These are phyloP conservation scores for Trematocara zebra DNA, from an alignment of 2,113 vertebrate species.

Conservation along the genomic window DNA sequence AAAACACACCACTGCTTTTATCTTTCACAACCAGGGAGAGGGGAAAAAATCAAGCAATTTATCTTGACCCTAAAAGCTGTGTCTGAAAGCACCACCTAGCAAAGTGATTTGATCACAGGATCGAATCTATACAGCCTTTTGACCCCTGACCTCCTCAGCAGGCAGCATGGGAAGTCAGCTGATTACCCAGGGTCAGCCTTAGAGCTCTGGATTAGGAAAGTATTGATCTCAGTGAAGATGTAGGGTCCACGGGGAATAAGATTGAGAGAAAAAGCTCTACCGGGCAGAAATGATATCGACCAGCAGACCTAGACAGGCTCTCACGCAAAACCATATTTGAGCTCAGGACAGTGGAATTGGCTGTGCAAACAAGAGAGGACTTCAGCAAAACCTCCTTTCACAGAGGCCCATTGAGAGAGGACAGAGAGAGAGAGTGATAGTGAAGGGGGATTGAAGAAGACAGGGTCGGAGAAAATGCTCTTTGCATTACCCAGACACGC, in stretches of 20 bases:
- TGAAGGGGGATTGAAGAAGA: slow-evolving; percentile 28
- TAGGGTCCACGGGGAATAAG: slow-evolving; percentile 52
- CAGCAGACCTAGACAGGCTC: slow-evolving; percentile 35
- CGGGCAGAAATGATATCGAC: slow-evolving; percentile 60
- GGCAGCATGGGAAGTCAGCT: slow-evolving; percentile 67
- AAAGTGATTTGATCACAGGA: slow-evolving; percentile 69
- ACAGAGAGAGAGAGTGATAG: slow-evolving; percentile 18
- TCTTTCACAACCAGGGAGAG: not conserved
- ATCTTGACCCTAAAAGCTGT: slow-evolving; percentile 44
- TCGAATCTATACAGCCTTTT: slow-evolving; percentile 68
- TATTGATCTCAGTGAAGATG: slow-evolving; percentile 66
- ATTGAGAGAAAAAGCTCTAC: slow-evolving; percentile 50
- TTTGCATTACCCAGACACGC: slow-evolving; percentile 57
- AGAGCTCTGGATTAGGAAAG: slow-evolving; percentile 59
- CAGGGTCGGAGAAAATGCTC: slow-evolving; percentile 37
- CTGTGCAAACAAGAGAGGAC: slow-evolving; percentile 57
- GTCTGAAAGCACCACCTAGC: slow-evolving; percentile 45
- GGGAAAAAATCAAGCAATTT: slow-evolving; percentile 27
- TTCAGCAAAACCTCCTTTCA: slow-evolving; percentile 47
- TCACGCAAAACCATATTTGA: slow-evolving; percentile 59
- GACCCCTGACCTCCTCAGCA: slow-evolving; percentile 63
- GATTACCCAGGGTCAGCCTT: slow-evolving; percentile 58
- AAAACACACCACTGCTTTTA: not conserved
- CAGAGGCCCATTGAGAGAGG: slow-evolving; percentile 29
- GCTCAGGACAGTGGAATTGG: slow-evolving; percentile 47